phyloP scores from a whole-genome alignment of 2,113 vertebrate genomes.

The Colinus virginianus region DNA sequence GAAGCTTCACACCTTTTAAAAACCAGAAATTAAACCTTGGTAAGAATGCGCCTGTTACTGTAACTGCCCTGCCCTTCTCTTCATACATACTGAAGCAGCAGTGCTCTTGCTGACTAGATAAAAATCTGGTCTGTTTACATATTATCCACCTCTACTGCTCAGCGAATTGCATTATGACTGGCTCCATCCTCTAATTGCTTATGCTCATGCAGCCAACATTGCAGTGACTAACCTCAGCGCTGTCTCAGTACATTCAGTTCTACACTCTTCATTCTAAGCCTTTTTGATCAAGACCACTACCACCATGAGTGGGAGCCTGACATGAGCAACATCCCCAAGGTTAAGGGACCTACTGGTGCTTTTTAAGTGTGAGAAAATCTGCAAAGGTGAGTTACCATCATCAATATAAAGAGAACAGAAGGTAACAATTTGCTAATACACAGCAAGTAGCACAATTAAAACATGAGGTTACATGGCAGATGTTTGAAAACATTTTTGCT shows the following conservation, averaged over 20 bases:
- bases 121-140: too few species aligned
- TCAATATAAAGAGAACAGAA: neutral
- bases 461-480: neutral
- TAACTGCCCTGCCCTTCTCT: neutral
- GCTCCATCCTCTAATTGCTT: accelerated
- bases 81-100: accelerated
- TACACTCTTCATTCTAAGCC: neutral
- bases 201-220: accelerated
- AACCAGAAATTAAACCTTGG: neutral
- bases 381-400: neutral
- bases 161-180: accelerated
- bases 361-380: neutral
- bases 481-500: neutral
- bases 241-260: neutral
- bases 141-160: neutral
- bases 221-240: neutral
- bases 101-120: neutral
- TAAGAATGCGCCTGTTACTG: neutral
- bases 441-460: neutral
- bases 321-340: neutral
- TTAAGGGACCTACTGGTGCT: neutral
- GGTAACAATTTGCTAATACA: neutral
- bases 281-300: neutral
- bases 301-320: neutral
- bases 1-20: neutral